Evolutionary conservation across 2,113 vertebrate species (phyloP).

Genomic region (Nesogale talazaci): DNA sequence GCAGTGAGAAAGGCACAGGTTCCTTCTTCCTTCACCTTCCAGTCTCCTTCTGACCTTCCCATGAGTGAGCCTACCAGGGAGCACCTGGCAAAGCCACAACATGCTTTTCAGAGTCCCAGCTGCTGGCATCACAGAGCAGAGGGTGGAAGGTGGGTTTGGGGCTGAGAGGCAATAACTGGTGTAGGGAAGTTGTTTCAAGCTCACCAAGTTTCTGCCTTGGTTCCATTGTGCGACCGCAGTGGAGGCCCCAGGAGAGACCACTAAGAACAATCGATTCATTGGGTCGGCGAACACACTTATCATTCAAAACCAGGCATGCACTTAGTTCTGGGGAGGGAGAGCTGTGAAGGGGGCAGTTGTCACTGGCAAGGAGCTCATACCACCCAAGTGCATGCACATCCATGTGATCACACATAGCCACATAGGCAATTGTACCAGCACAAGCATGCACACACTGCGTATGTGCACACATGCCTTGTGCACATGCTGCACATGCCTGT

Average conservation of each 20-base stretch:
- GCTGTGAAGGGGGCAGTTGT: not conserved
- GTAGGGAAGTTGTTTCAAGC: slow-evolving; percentile 13
- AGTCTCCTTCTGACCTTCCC: not conserved
- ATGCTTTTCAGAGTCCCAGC: not conserved
- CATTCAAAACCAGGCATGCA: not conserved
- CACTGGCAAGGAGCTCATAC: not conserved
- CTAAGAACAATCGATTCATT: not conserved
- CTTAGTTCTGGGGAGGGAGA: not conserved
- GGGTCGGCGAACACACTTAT: slow-evolving; percentile 22
- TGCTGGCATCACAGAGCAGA: not conserved
- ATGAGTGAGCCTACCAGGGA: not conserved
- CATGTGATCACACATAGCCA: not conserved
- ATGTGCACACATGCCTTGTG: too few species aligned
- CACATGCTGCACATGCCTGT: too few species aligned
- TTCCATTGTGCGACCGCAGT: not conserved
- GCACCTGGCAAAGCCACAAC: not conserved
- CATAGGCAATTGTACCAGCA: not conserved
- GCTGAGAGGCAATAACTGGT: not conserved
- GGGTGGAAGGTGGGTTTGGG: not conserved
- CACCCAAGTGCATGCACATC: not conserved
- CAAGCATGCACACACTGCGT: not conserved
- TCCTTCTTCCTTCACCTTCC: not conserved
- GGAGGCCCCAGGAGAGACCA: slow-evolving; percentile 24
- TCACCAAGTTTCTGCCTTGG: slow-evolving; percentile 10
- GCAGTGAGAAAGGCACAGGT: not conserved